These are phyloP conservation scores for Nycticorax nycticorax DNA, from an alignment of 2,113 vertebrate species.

Conservation along the genomic window DNA sequence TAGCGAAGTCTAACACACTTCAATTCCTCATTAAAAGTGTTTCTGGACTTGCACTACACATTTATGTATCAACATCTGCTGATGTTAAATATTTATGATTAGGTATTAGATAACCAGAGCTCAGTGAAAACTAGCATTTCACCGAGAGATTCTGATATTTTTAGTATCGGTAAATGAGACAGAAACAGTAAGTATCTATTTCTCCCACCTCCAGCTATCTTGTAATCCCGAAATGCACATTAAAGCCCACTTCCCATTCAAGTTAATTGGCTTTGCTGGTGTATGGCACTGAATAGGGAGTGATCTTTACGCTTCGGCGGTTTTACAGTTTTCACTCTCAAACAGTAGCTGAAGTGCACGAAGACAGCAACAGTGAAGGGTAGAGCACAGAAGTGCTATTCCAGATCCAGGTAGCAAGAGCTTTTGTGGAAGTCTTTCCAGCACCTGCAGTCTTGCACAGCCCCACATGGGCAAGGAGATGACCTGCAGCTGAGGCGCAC, in stretches of 20 bases:
- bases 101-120: neutral
- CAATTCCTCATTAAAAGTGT: neutral
- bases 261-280: neutral
- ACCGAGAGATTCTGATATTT: neutral
- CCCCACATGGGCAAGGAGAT: neutral
- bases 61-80: neutral
- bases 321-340: neutral
- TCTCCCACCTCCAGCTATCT: neutral
- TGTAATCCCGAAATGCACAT: neutral
- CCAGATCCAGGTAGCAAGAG: accelerated
- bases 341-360: accelerated
- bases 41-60: neutral
- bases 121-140: neutral
- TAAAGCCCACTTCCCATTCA: neutral
- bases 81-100: neutral
- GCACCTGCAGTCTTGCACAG: neutral
- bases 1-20: neutral
- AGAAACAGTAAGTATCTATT: neutral
- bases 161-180: neutral
- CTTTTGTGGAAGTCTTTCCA: neutral
- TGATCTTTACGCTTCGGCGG: neutral
- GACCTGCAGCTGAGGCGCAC: neutral
- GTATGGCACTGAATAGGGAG: neutral
- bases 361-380: neutral
- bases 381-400: neutral